Evolutionary conservation across 2,113 vertebrate genomes (phyloP).

Genomic region (Pterocles gutturalis): DNA sequence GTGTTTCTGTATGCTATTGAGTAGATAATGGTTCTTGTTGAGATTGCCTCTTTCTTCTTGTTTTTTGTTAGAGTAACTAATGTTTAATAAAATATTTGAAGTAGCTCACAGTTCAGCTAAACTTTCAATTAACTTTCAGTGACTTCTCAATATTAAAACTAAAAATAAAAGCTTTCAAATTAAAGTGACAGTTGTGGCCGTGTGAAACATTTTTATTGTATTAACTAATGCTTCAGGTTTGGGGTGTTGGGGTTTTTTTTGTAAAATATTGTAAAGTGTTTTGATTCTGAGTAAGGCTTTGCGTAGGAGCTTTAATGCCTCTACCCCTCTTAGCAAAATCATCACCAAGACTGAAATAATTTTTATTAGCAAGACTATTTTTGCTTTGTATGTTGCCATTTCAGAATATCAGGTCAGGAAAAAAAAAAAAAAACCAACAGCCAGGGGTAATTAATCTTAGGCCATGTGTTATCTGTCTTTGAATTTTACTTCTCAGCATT

Average conservation of each 20-base stretch:
- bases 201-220: neutral
- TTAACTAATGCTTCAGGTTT: neutral
- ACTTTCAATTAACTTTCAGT: neutral
- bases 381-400: neutral
- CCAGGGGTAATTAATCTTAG: neutral
- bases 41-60: neutral
- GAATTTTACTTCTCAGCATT: neutral
- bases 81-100: neutral
- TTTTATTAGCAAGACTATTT: neutral
- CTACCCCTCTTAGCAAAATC: neutral
- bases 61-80: neutral
- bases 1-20: neutral
- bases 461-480: neutral
- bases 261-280: neutral
- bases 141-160: neutral
- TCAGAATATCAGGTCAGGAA: neutral
- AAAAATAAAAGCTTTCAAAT: neutral
- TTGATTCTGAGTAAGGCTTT: neutral
- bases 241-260: too few species aligned
- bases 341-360: neutral
- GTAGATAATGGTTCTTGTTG: neutral
- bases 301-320: neutral
- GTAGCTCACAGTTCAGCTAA: neutral
- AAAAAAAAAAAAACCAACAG: fast-evolving
- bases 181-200: neutral